These are phyloP conservation scores for Antechinus flavipes DNA, from an alignment of 2,113 vertebrate genomes.

Conservation along the genomic window DNA sequence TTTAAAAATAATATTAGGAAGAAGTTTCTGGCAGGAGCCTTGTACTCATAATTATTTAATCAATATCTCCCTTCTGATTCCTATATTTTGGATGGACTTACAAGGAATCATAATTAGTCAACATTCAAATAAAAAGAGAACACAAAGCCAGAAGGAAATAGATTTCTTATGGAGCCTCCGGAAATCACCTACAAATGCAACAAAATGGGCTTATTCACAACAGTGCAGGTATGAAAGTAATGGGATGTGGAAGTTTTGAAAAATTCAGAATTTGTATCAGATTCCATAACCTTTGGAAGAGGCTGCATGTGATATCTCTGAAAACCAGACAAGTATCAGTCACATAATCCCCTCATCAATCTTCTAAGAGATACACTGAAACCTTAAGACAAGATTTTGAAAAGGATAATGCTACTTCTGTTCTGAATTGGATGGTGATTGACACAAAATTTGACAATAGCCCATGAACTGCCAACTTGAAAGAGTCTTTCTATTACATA, in stretches of 20 bases:
- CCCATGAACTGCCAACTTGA: constrained; percentile 46
- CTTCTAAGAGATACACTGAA: constrained; percentile 51
- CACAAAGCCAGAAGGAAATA: not conserved
- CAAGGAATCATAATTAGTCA: not conserved
- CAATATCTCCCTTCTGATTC: constrained; percentile 6
- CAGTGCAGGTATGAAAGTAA: not conserved
- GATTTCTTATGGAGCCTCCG: not conserved
- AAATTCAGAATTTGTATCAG: constrained; percentile 49
- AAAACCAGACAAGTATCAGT: not conserved
- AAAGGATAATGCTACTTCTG: constrained; percentile 25
- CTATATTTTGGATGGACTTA: constrained; percentile 6
- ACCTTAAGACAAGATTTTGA: constrained; percentile 42
- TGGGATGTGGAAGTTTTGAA: not conserved
- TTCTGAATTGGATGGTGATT: constrained; percentile 46
- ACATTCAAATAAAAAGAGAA: constrained; percentile 25
- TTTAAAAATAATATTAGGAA: not conserved
- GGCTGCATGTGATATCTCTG: not conserved
- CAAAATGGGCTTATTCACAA: not conserved
- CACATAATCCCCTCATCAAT: constrained; percentile 14
- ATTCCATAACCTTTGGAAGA: not conserved
- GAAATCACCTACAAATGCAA: not conserved
- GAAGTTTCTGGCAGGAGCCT: not conserved
- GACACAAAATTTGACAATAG: constrained; percentile 58
- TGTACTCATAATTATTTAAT: constrained; percentile 24
- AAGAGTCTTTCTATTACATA: constrained; percentile 55